Evolutionary conservation across 2,113 vertebrate species (phyloP), one percentile per base, ranked within the genome.

Genomic region (Noctilio leporinus): DNA sequence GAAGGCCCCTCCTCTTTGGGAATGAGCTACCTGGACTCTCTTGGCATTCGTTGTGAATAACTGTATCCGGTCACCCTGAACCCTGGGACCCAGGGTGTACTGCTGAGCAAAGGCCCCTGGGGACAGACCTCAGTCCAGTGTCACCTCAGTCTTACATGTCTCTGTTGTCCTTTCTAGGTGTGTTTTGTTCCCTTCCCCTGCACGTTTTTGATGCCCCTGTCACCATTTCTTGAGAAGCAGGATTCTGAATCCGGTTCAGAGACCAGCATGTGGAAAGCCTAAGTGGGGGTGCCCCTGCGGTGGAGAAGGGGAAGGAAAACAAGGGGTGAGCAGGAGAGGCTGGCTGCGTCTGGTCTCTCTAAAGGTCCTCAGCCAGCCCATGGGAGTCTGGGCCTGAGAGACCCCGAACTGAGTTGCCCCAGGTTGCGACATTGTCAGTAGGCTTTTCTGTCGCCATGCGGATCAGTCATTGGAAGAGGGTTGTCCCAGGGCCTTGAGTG

Each of bases 361-460:
- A 53, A 15, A 49, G 30, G 30, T 12, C 51, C 19, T 51, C 7
- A 35, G 65, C 15, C 64, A 49, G 16, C 7, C 14, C 3, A 7
- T 0, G 10, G 24, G 10, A 35, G 1, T 10, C 77, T 22, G 53
- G 47, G 62, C 55, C 67, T 28, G 26, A 4, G n/a, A 47, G 10
- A 4, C 47, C 12, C 5, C n/a, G n/a, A n/a, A n/a, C 30, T 70
- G 35, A 49, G 22, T 24, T 83, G 38, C 43, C 59, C 9, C 0
- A 0, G 72, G 2, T 10, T 45, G 7, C 17, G 33, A 1, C 16
- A 12, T 0, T 35, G 33, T 88, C 4, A 0, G 7, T 16, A 45
- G 40, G 33, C 20, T 14, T 62, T 64, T 35, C 30, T 35, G 30
- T 51, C 10, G 35, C 10, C 30, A 15, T 19, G 14, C 19, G 55